Conservation (phyloP, 2,113 vertebrate species). For the Formicarius rufipectus region DNA sequence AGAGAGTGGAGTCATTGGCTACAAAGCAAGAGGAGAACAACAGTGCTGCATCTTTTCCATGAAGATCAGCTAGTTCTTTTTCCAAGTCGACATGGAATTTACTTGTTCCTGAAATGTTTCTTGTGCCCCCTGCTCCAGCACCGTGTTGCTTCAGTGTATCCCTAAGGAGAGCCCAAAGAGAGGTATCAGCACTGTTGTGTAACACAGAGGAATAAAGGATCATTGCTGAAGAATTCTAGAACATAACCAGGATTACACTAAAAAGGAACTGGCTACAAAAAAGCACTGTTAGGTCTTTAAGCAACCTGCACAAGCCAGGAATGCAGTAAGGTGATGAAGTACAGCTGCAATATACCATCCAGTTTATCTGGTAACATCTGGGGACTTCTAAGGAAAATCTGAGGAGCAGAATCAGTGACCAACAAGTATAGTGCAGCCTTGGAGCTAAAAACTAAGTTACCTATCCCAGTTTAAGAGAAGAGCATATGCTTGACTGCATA, state of each 20-base stretch:
- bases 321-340: not conserved
- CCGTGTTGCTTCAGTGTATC: constrained; percentile 91
- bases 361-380: not conserved
- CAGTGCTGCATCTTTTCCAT: constrained; percentile 91
- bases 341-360: not conserved
- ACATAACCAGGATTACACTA: not conserved
- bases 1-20: constrained; percentile 97
- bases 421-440: not conserved
- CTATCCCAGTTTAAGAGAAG: not conserved
- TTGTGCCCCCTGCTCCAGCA: constrained; percentile 93
- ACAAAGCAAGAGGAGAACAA: constrained; percentile 97
- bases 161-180: constrained; percentile 63
- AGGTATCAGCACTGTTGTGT: not conserved
- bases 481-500: not conserved
- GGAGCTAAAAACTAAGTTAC: not conserved
- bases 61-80: constrained; percentile 91
- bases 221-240: not conserved
- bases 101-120: constrained; percentile 97
- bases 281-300: not conserved
- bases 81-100: constrained; percentile 96
- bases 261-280: not conserved
- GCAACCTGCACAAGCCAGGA: not conserved
- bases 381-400: not conserved
- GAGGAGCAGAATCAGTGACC: not conserved
- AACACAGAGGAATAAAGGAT: not conserved